These are phyloP conservation scores for Gila robusta DNA, from an alignment of 2,797 vertebrate species.

Conservation along the genomic window DNA sequence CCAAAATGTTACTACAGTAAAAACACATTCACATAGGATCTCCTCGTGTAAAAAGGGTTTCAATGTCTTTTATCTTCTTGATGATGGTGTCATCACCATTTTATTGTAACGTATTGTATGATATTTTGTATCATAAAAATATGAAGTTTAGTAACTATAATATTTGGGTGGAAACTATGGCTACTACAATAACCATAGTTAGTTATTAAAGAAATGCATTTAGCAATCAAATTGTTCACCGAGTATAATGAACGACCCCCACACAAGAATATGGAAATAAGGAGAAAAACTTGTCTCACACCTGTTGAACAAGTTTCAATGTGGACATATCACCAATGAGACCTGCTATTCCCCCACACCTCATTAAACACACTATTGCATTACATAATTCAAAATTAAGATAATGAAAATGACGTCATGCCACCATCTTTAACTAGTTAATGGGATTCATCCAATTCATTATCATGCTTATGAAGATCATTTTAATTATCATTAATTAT, in stretches of 20 bases:
- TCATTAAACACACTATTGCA: background rate
- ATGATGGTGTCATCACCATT: background rate
- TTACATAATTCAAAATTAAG: background rate
- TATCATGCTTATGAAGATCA: background rate
- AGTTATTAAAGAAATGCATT: background rate
- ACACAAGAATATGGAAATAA: background rate
- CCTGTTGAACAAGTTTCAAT: conserved; percentile 2
- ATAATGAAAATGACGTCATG: background rate
- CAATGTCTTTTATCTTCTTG: background rate
- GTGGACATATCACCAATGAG: background rate
- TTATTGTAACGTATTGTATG: background rate
- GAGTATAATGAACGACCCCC: background rate
- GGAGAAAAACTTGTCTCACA: background rate
- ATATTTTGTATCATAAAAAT: background rate
- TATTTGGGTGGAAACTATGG: background rate
- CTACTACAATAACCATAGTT: background rate
- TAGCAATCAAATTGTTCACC: background rate
- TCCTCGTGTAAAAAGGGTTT: background rate
- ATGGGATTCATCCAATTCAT: background rate
- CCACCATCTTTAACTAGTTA: background rate
- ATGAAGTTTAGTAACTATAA: background rate
- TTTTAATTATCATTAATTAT: background rate
- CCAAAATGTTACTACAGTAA: background rate
- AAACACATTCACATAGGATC: background rate
- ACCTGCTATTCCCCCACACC: background rate